These are phyloP conservation scores for Drosophila barbarae DNA, from an alignment of 2,888 invertebrate species.

Conservation along the genomic window DNA sequence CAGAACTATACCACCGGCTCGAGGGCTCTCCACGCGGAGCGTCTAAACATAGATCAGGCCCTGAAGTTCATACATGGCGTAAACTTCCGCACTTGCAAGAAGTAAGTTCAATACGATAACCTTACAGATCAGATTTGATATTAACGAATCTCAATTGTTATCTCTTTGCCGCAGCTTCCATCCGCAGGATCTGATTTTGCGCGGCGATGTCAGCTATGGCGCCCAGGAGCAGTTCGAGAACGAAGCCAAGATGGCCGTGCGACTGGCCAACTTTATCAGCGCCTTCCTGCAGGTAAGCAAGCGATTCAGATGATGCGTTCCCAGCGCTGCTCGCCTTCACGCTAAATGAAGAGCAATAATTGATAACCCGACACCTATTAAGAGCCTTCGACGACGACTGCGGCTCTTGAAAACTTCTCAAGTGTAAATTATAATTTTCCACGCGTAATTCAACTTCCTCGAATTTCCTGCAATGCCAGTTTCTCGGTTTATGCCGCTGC, in stretches of 20 bases:
- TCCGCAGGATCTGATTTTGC: constrained; percentile 87
- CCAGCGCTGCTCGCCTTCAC: constrained; percentile 59
- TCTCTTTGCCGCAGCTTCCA: constrained; percentile 82
- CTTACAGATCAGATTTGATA: background rate
- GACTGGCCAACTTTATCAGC: constrained; percentile 96
- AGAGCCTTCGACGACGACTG: constrained; percentile 66
- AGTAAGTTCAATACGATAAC: constrained; percentile 65
- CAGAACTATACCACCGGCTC: constrained; percentile 85
- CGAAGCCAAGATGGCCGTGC: constrained; percentile 97
- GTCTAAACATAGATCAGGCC: constrained; percentile 87
- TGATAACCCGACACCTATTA: constrained; percentile 74
- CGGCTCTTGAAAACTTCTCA: constrained; percentile 73
- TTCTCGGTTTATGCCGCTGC: constrained; percentile 49
- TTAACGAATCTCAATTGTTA: constrained; percentile 1
- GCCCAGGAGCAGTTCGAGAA: constrained; percentile 94
- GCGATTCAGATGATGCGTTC: constrained; percentile 38
- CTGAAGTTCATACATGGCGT: constrained; percentile 89
- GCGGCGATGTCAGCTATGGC: constrained; percentile 93
- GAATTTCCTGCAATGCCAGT: constrained; percentile 76
- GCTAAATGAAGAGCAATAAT: constrained; percentile 74
- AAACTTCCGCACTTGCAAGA: constrained; percentile 81
- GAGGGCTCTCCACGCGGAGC: constrained; percentile 83
- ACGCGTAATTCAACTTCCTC: constrained; percentile 78
- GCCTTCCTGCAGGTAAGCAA: constrained; percentile 90
- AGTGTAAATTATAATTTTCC: constrained; percentile 78